A percentile compares a stretch with the other conserved stretches of the same genome.
phyloP scores from a whole-genome alignment of 2,888 invertebrate genomes.

The Theodoxus fluviatilis region DNA sequence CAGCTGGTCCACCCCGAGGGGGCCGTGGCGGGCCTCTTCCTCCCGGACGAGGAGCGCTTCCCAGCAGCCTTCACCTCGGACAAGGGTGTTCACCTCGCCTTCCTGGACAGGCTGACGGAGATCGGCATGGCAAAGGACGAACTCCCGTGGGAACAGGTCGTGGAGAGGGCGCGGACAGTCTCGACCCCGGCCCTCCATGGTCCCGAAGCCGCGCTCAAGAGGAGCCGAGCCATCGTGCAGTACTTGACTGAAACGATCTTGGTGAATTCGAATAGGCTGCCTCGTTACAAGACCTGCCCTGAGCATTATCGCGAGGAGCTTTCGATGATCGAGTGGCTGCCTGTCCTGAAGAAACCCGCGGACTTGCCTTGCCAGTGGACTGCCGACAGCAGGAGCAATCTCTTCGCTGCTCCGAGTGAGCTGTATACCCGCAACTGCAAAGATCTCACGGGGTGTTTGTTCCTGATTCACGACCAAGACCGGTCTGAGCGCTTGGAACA shows the following conservation, averaged over 20 bases:
- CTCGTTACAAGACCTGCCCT: not conserved
- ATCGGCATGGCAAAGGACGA: slow-evolving; percentile 40
- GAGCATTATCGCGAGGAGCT: not conserved
- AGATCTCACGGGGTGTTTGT: slow-evolving; percentile 1
- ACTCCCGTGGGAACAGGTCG: slow-evolving; percentile 32
- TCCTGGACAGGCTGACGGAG: slow-evolving; percentile 33
- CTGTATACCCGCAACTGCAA: not conserved
- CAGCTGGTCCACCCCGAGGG: slow-evolving; percentile 43
- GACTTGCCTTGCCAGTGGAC: slow-evolving; percentile 25
- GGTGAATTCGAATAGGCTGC: not conserved
- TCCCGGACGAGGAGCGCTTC: slow-evolving; percentile 39
- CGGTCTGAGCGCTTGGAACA: too few species aligned
- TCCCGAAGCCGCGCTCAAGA: not conserved
- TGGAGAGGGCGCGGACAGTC: slow-evolving; percentile 31
- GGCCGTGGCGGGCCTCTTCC: slow-evolving; percentile 35
- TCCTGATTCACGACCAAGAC: not conserved
- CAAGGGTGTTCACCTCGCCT: slow-evolving; percentile 25
- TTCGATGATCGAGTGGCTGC: slow-evolving; percentile 21
- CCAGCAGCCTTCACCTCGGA: slow-evolving; percentile 29
- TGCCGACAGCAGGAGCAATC: not conserved
- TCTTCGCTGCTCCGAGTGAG: slow-evolving; percentile 7
- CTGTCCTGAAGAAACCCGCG: slow-evolving; percentile 22
- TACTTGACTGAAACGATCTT: not conserved
- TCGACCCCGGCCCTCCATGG: slow-evolving; percentile 2
- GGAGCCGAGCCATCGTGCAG: slow-evolving; percentile 3